Base-by-base conservation (phyloP, 2,113 vertebrate genomes). In the Sebastes schlegelii region DNA sequence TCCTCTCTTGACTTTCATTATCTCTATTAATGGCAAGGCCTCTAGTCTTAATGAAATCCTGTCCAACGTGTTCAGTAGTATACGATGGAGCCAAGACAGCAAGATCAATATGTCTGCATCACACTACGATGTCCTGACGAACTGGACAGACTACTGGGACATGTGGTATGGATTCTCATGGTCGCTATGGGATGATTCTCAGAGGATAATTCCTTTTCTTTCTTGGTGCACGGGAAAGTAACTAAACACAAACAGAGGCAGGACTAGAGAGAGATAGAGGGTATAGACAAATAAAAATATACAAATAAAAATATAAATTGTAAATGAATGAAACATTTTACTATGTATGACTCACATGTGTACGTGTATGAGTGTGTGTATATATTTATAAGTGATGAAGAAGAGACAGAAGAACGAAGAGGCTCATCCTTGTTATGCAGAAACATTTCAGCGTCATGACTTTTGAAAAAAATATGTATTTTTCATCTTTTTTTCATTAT, bases 21-120 rank as follows among this genome's bases (percentile, higher is more conserved):
- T 70, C 64, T 82, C 64, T 49, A 63, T 63, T 70, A 78, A 68
- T 71, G 70, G 43, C 10, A 42, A 34, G 7, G 82, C 64, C 17
- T 49, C 14, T 12, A 5, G 21, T 51, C 61, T 82, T 46, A 14
- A 42, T 68, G 43, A 55, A 58, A 55, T 63, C 8, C 13, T 46
- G 16, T 62, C n/a, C 46, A 16, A n/a, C n/a, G 19, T 34, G 11
- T 13, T 66, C 34, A 34, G 34, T 34, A 34, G 34, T 34, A 34
- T 34, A 34, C 34, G 34, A 34, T 34, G 34, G 34, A 34, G 34
- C 34, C 34, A 34, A 34, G 34, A 14, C 62, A 55, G 46, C 3
- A 3, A 45, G 42, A 42, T 34, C 11, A 17, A 6, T 54, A 48
- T 34, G 49, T 55, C 34, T 26, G 52, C 4, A 19, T 14, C 23